Conservation (phyloP, 2,113 vertebrate species). For the Cervus canadensis region DNA sequence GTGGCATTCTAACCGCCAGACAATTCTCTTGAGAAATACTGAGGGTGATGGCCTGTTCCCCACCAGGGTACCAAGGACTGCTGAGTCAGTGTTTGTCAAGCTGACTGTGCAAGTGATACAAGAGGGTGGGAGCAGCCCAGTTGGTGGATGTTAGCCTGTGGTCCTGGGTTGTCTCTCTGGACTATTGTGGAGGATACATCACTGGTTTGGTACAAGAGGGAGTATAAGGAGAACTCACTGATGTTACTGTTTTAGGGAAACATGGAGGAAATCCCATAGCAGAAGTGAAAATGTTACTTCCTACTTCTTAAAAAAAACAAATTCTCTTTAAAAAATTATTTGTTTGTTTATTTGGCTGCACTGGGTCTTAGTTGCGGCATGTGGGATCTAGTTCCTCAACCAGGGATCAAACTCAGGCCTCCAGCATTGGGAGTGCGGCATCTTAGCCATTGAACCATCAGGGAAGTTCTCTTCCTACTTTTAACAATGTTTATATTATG, state of each 20-base stretch:
- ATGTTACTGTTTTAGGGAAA: neutral
- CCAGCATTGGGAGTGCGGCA: neutral
- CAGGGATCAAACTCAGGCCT: neutral
- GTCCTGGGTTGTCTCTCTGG: neutral
- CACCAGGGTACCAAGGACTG: neutral
- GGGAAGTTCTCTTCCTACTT: slow-evolving; percentile 20
- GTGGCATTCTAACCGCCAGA: slow-evolving; percentile 18
- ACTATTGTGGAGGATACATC: neutral
- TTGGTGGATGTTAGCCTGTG: neutral
- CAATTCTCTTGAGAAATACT: slow-evolving; percentile 46
- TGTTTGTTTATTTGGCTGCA: neutral
- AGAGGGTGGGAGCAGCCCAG: neutral
- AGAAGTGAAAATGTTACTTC: slow-evolving; percentile 55
- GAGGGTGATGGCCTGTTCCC: neutral
- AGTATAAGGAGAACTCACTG: neutral
- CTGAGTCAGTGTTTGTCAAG: slow-evolving; percentile 15
- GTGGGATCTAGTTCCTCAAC: neutral
- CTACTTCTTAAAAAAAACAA: neutral
- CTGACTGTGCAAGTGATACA: neutral
- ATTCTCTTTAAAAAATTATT: neutral
- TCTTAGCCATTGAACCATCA: neutral
- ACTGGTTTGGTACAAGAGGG: neutral
- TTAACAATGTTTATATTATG: neutral
- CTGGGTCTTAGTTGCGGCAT: rapidly evolving
- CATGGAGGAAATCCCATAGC: slow-evolving; percentile 40